Base-by-base conservation (phyloP, 2,888 invertebrate species). In the Mystacides longicornis region DNA sequence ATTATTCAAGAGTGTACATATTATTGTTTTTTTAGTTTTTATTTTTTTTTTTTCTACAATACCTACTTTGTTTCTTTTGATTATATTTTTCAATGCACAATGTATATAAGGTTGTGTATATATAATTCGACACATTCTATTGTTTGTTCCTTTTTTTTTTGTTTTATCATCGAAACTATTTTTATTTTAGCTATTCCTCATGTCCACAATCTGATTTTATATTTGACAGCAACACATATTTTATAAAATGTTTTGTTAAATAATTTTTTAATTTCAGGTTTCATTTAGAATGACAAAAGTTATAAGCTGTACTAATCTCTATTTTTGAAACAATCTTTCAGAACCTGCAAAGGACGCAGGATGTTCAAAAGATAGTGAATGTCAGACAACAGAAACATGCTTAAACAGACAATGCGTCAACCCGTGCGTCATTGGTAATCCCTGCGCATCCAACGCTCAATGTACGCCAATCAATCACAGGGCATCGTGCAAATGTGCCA, bases 381-480 rank as follows among this genome's bases (percentile, higher is more conserved):
- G 93, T 66, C 73, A 81, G 14, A 72, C 79, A 27, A 83, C 82
- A 49, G 86, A 87, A 67, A 80, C 83, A 5, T 92, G 92, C 63
- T 68, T 85, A 51, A 85, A 85, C 64, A 79, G 83, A 50, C 79
- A 78, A 55, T 93, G 93, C 66, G 79, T 85, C n/a, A 85, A 86
- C 67, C 90, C 89, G 1, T 93, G 93, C 66, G 72, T 74, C 1
- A 70, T 76, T 7, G 79, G 79, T 20, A 84, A 81, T 63, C 84
- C 87, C 3, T 93, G 93, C 67, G 88, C 90, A 3, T 71, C 78
- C 2, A 86, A 86, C 21, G 92, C 92, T 0, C 82, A 87, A 64
- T 93, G 93, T 66, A 79, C 81, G 57, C 85, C 89, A 1, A 74
- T 79, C 56, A 82, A 85, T 58, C 93, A 93, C 68, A 83, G 83